Evolutionary conservation across 2,113 vertebrate genomes (phyloP).

Genomic region (Lophius piscatorius): DNA sequence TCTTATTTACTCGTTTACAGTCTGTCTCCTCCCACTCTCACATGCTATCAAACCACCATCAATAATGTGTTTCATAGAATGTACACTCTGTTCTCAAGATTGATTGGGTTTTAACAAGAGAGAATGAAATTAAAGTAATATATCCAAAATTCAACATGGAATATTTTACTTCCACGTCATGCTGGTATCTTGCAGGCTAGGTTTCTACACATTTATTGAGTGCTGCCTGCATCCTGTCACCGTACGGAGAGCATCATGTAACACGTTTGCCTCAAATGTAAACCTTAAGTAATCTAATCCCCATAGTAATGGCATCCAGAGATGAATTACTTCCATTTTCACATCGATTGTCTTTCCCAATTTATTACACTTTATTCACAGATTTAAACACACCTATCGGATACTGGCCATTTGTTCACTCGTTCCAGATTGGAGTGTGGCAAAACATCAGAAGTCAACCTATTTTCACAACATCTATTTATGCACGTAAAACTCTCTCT

Average conservation of each 20-base stretch:
- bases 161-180: not conserved
- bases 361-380: not conserved
- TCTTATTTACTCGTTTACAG: constrained; percentile 57
- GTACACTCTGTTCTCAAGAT: no score
- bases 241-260: constrained; percentile 30
- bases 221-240: constrained; percentile 13
- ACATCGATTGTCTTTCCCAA: constrained; percentile 14
- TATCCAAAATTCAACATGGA: not conserved
- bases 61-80: constrained; percentile 4
- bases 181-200: not conserved
- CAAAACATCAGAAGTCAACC: constrained; percentile 44
- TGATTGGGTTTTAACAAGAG: no score
- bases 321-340: constrained; percentile 39
- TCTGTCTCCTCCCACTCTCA: constrained; percentile 68
- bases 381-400: not conserved
- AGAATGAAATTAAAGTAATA: constrained; percentile 1
- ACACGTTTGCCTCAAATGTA: constrained; percentile 40
- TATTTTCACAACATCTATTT: constrained; percentile 69
- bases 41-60: constrained; percentile 43
- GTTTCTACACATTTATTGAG: not conserved
- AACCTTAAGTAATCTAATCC: constrained; percentile 42
- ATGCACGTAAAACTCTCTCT: constrained; percentile 56
- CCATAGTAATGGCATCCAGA: constrained; percentile 22
- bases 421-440: constrained; percentile 22
- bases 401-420: constrained; percentile 5